Evolutionary conservation across 1,140 invertebrate species (phyloP).

Genomic region (Papilio helenus): DNA sequence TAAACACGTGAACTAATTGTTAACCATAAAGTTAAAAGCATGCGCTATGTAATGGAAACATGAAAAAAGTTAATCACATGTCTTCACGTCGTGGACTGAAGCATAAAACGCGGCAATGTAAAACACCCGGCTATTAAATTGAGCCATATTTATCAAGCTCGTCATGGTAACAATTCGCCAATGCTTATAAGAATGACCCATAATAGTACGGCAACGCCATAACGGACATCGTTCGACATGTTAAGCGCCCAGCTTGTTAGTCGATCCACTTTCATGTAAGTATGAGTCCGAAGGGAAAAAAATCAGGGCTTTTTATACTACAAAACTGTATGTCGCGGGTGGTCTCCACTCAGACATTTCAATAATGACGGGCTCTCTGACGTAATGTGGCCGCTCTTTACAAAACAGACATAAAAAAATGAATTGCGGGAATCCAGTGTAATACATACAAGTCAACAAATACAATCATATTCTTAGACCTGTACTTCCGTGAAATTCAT

Average conservation of each 20-base stretch:
- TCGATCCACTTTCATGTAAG: slow-evolving; percentile 37
- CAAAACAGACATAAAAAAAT: slow-evolving; percentile 60
- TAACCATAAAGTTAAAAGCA: slow-evolving; percentile 20
- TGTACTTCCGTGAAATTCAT: slow-evolving; percentile 63
- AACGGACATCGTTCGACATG: slow-evolving; percentile 34
- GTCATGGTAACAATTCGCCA: slow-evolving; percentile 27
- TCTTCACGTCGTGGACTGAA: slow-evolving; percentile 5
- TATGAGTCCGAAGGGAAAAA: slow-evolving; percentile 42
- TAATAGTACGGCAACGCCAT: slow-evolving; percentile 33
- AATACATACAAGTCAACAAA: slow-evolving; percentile 60
- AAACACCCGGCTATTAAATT: slow-evolving; percentile 36
- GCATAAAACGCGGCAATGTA: slow-evolving; percentile 26
- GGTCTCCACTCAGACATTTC: slow-evolving; percentile 68
- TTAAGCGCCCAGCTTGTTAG: slow-evolving; percentile 33
- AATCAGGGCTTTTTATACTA: slow-evolving; percentile 50
- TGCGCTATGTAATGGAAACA: not conserved
- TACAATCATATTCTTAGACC: slow-evolving; percentile 49
- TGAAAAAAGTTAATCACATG: slow-evolving; percentile 30
- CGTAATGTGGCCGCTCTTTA: slow-evolving; percentile 62
- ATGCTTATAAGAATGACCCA: slow-evolving; percentile 31
- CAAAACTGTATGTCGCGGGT: slow-evolving; percentile 68
- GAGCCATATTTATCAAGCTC: slow-evolving; percentile 33
- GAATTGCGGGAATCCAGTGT: slow-evolving; percentile 60
- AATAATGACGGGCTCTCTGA: slow-evolving; percentile 69
- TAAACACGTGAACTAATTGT: slow-evolving; percentile 23